Conservation (phyloP, 2,888 invertebrate species). For the Schizaphis graminum region DNA sequence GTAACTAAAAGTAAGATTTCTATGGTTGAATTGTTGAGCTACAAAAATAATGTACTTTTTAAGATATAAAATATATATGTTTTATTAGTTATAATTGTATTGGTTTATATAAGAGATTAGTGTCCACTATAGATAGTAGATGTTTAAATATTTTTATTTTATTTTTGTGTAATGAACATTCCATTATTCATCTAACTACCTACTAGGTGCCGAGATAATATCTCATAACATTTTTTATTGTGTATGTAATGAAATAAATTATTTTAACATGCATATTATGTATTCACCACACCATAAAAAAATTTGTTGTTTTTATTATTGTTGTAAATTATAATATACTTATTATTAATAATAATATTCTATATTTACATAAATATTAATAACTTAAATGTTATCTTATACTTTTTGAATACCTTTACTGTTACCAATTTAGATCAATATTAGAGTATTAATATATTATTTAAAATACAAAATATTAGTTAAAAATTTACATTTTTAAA, state of each 20-base stretch:
- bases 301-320: neutral
- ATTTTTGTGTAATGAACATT: conserved; percentile 58
- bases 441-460: neutral
- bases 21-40: conserved; percentile 27
- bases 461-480: neutral
- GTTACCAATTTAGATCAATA: neutral
- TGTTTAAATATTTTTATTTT: conserved; percentile 48
- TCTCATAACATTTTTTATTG: neutral
- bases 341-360: neutral
- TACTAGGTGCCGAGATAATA: neutral
- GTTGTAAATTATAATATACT: neutral
- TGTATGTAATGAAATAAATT: conserved; percentile 46
- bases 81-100: conserved; percentile 48
- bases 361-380: neutral
- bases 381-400: neutral
- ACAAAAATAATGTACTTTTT: conserved; percentile 37
- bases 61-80: conserved; percentile 1
- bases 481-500: neutral
- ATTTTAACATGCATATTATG: conserved; percentile 39
- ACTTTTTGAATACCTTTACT: neutral
- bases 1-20: neutral
- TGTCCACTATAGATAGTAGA: conserved; percentile 27
- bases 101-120: conserved; percentile 45
- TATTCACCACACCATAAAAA: neutral
- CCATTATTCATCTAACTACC: conserved; percentile 40